Base-by-base conservation (phyloP, 2,888 invertebrate genomes). In the Xestia c-nigrum region DNA sequence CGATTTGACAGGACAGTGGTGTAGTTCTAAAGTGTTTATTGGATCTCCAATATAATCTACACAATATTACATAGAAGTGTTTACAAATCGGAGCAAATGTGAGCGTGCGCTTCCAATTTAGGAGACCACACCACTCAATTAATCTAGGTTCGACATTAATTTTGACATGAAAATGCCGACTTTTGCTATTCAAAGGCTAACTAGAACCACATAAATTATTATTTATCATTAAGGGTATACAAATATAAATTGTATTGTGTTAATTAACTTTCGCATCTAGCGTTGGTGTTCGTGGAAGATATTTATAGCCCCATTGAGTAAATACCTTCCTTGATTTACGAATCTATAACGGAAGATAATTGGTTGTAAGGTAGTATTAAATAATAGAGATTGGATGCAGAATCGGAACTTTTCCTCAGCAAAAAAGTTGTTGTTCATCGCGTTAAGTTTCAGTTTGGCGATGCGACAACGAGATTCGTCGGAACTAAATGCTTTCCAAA, bases 401-500 rank as follows among this genome's bases (percentile, higher is more conserved):
- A n/a, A 52, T 52, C 21, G 21, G 52, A 52, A 21, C 52, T 50
- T 50, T 50, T 50, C 19, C 24, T 14, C 14, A 57, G 24, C 6
- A 6, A 57, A 24, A 57, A 24, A 57, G 21, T n/a, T 5, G n/a
- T 12, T 4, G 12, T 55, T 55, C n/a, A 31, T 31, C 3, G 31
- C 31, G 31, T 31, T 31, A 31, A 1, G 31, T 31, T 31, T 31
- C 31, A 31, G 31, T 31, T 31, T 31, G 31, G n/a, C 16, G 16
- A 31, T 16, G 59, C 59, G 19, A 7, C 31, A 19, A 59, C 9
- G 1, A 5, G 14, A 24, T 16, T 31, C 16, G 3, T 3, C 19
- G 50, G n/a, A 55, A 55, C 10, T 55, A n/a, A 52, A 55, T 55
- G 55, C 14, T 59, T 50, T 46, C n/a, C n/a, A 67, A 66, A 55